Evolutionary conservation across 2,797 vertebrate genomes (phyloP).

Genomic region (Gymnocypris eckloni): DNA sequence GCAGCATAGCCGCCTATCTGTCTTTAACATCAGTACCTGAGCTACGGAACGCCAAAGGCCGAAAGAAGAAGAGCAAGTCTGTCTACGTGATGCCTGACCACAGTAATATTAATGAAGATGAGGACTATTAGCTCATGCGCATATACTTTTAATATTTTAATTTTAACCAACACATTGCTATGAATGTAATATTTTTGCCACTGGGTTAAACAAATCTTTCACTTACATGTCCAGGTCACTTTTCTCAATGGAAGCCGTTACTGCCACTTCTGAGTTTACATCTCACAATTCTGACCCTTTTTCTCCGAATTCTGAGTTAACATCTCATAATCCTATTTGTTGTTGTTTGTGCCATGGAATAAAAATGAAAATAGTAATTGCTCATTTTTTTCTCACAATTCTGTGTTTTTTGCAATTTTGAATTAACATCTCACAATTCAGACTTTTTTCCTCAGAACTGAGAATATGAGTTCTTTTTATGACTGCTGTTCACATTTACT

Average conservation of each 20-base stretch:
- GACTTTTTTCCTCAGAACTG: not conserved
- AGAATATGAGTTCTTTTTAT: no score
- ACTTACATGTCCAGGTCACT: not conserved
- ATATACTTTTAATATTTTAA: not conserved
- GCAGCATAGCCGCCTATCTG: constrained; percentile 91
- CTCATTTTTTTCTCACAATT: no score
- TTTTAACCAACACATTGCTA: not conserved
- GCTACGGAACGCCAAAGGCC: not conserved
- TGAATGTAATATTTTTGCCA: constrained; percentile 18
- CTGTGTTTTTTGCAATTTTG: no score
- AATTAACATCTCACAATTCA: not conserved
- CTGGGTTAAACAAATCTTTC: not conserved
- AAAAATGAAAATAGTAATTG: no score
- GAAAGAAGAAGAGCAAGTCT: constrained; percentile 84
- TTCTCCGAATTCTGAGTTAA: not conserved
- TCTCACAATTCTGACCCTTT: not conserved
- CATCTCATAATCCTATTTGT: no score
- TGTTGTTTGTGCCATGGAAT: no score
- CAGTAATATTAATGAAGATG: constrained; percentile 54
- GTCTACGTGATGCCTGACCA: constrained; percentile 72
- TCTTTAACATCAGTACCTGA: constrained; percentile 76
- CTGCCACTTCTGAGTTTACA: not conserved
- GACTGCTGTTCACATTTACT: not conserved
- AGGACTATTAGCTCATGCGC: constrained; percentile 25
- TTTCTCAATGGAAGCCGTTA: not conserved